A percentile compares a stretch with the other conserved stretches of the same genome.
These are phyloP conservation scores for Drosophila lacertosa DNA, from an alignment of 1,140 invertebrate species.

Conservation along the genomic window DNA sequence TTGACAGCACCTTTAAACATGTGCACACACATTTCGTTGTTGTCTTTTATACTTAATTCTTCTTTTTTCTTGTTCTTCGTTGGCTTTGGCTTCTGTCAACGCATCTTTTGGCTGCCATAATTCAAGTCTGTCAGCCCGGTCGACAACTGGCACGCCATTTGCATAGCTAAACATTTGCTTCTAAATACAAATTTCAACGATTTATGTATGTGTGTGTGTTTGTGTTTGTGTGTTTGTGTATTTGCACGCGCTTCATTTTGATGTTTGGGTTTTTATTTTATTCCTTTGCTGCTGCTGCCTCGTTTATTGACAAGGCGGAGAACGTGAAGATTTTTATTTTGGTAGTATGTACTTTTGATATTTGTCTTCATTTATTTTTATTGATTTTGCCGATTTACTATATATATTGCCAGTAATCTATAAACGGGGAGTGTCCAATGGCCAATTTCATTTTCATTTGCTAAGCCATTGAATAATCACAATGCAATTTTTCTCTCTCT, in stretches of 20 bases:
- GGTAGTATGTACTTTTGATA: conserved; percentile 53
- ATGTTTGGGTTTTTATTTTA: conserved; percentile 10
- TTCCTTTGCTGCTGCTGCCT: conserved; percentile 36
- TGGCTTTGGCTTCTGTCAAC: conserved; percentile 64
- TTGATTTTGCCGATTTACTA: conserved; percentile 68
- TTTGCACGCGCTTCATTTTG: conserved; percentile 50
- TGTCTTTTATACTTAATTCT: conserved; percentile 40
- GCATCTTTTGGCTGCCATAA: conserved; percentile 78
- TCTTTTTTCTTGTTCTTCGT: too few relatives aligned
- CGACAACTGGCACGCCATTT: conserved; percentile 67
- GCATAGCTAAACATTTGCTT: conserved; percentile 79
- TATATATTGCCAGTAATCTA: conserved; percentile 20
- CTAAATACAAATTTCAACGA: conserved; percentile 67
- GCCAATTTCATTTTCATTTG: conserved; percentile 79
- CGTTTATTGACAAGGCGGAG: conserved; percentile 64
- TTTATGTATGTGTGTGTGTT: conserved; percentile 56
- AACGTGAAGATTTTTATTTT: conserved; percentile 64
- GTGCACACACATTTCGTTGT: conserved; percentile 31
- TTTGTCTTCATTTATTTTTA: conserved; percentile 80
- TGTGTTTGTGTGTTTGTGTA: conserved; percentile 60
- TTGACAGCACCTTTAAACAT: conserved; percentile 73
- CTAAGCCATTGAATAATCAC: conserved; percentile 78
- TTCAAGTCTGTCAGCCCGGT: conserved; percentile 58
- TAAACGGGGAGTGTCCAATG: conserved; percentile 55
- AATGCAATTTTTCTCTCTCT: conserved; percentile 62